phyloP scores from a whole-genome alignment of 2,113 vertebrate species.

The Tauraco erythrolophus region DNA sequence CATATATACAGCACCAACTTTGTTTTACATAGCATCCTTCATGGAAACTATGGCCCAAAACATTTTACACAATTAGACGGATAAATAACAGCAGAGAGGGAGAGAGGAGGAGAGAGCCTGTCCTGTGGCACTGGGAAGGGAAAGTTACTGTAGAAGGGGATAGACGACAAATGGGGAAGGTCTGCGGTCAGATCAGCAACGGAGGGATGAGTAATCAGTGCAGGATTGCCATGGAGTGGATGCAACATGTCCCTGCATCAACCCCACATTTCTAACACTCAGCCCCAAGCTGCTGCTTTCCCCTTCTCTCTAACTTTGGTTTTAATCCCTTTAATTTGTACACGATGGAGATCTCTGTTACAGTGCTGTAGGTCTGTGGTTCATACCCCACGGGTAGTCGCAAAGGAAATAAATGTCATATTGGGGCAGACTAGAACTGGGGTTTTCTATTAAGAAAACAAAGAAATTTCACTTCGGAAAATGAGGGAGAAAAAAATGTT shows the following conservation, averaged over 20 bases:
- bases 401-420: slow-evolving; percentile 17
- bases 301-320: background rate
- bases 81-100: background rate
- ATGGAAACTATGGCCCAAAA: slow-evolving; percentile 1
- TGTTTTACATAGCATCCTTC: slow-evolving; percentile 8
- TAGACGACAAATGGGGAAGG: background rate
- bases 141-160: background rate
- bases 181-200: background rate
- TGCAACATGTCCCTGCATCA: rapidly evolving
- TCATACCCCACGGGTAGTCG: background rate
- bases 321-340: background rate
- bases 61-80: background rate
- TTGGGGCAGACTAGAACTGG: background rate
- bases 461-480: slow-evolving; percentile 14
- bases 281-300: background rate
- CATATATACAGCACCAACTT: background rate
- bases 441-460: slow-evolving; percentile 21
- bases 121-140: rapidly evolving
- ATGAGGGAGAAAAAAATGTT: background rate
- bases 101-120: background rate
- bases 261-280: background rate
- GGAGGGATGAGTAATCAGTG: background rate
- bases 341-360: background rate
- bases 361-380: slow-evolving; percentile 58
- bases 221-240: background rate